Conservation (phyloP, 2,888 invertebrate species). For the Mechanitis mazaeus region DNA sequence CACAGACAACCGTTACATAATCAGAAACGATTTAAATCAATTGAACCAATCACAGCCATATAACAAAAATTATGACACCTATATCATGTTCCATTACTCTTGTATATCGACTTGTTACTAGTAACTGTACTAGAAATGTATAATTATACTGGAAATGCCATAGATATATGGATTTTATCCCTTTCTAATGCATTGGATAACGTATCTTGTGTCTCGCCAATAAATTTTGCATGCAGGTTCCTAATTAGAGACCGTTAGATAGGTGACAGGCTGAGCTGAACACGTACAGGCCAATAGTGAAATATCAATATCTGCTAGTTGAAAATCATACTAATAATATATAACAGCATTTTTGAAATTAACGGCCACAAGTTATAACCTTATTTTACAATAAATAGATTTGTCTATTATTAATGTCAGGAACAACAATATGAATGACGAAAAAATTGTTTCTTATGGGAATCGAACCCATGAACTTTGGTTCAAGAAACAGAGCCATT, state of each 20-base stretch:
- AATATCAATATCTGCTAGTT: too few relatives aligned
- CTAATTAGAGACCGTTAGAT: slow-evolving; percentile 56
- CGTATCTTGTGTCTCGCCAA: neutral
- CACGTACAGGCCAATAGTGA: neutral
- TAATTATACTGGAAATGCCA: slow-evolving; percentile 6
- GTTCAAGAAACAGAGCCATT: too few relatives aligned
- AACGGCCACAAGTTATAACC: too few relatives aligned
- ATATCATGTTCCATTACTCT: slow-evolving; percentile 15
- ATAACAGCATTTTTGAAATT: too few relatives aligned
- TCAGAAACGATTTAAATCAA: slow-evolving; percentile 12
- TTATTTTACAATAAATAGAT: too few relatives aligned
- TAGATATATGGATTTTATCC: slow-evolving; percentile 1
- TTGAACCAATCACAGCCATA: slow-evolving; percentile 17
- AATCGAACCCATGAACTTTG: too few relatives aligned
- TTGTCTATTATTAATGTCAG: too few relatives aligned
- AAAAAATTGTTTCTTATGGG: too few relatives aligned
- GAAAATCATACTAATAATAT: too few relatives aligned
- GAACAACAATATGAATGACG: too few relatives aligned
- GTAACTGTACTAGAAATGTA: slow-evolving; percentile 17
- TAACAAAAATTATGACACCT: slow-evolving; percentile 15
- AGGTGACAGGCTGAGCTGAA: slow-evolving; percentile 34
- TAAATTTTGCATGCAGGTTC: slow-evolving; percentile 35
- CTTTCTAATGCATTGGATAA: neutral
- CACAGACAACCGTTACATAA: slow-evolving; percentile 8
- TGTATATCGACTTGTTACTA: slow-evolving; percentile 14